phyloP scores from a whole-genome alignment of 1,140 invertebrate genomes.

The Centruroides vittatus region DNA sequence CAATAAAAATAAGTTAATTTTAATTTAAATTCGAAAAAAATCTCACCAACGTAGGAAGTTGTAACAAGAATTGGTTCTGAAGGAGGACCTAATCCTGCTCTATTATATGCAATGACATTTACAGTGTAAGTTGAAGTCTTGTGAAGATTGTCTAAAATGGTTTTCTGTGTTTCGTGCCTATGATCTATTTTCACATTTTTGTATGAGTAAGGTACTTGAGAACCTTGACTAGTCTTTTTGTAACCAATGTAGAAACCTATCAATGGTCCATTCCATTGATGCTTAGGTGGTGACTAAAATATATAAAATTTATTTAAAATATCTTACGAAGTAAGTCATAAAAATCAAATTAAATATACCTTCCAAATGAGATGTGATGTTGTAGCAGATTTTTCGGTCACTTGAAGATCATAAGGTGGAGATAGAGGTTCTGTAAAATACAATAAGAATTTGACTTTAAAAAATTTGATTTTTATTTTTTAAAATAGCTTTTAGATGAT shows the following conservation, averaged over 20 bases:
- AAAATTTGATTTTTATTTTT: no score
- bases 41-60: constrained; percentile 58
- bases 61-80: constrained; percentile 73
- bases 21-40: background rate
- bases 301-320: background rate
- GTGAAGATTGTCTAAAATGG: constrained; percentile 24
- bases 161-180: background rate
- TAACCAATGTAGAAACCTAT: constrained; percentile 67
- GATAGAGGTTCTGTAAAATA: constrained; percentile 23
- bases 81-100: constrained; percentile 76
- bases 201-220: constrained; percentile 21
- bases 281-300: constrained; percentile 50
- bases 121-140: constrained; percentile 90
- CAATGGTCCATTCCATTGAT: constrained; percentile 86
- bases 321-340: no score
- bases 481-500: no score
- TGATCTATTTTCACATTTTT: no score
- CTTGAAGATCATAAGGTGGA: constrained; percentile 47
- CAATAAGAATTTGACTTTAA: no score
- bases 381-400: constrained; percentile 76
- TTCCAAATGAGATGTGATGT: constrained; percentile 86
- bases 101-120: constrained; percentile 87
- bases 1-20: background rate
- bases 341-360: constrained; percentile 16
- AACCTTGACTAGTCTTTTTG: constrained; percentile 50